Evolutionary conservation across 2,797 vertebrate genomes (phyloP).

Genomic region (Urophycis tenuis): DNA sequence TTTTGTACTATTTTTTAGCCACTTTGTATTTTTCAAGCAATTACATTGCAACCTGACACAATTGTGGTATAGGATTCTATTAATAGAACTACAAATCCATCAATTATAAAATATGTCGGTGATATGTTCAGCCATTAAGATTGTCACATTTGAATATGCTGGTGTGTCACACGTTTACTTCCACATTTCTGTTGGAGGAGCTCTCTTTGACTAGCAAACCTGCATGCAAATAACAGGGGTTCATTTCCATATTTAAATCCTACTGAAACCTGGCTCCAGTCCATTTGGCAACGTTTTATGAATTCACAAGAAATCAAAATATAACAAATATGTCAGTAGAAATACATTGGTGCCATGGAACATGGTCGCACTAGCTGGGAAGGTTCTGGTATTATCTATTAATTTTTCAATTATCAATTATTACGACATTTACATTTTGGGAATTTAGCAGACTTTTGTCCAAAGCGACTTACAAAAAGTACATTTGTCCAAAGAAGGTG

Average conservation of each 20-base stretch:
- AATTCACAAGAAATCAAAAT: neutral
- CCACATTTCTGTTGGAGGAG: neutral
- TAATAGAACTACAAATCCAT: neutral
- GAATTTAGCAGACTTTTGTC: no score
- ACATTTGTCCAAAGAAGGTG: no score
- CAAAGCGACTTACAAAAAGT: no score
- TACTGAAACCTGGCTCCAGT: neutral
- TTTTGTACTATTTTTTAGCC: no score
- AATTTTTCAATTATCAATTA: no score
- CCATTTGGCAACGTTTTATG: neutral
- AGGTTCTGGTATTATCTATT: neutral
- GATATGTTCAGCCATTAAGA: no score
- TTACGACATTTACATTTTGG: no score
- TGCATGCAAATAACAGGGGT: neutral
- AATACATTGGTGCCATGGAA: neutral
- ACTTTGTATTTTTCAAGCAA: neutral
- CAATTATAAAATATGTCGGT: no score
- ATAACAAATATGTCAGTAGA: no score
- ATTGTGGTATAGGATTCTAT: no score
- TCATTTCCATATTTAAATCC: neutral
- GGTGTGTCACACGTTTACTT: neutral
- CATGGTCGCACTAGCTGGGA: no score
- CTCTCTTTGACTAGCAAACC: neutral
- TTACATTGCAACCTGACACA: neutral
- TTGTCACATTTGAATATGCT: neutral